Percentiles rank a stretch among this genome's conserved stretches.
Conservation (phyloP, 2,888 invertebrate genomes). For the Sarcophaga rosellei region DNA sequence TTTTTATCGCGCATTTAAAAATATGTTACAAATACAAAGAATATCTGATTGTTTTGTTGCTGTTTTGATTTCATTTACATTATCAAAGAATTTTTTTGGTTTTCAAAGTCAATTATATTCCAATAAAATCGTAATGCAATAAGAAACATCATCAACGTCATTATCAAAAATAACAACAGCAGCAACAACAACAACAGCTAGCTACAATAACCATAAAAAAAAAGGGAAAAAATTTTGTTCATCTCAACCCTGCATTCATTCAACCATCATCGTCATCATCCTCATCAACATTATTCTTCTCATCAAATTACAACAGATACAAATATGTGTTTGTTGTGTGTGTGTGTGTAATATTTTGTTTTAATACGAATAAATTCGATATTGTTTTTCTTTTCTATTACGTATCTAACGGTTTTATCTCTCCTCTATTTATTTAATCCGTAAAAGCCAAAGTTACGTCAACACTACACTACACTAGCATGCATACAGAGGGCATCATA, state of each 20-base stretch:
- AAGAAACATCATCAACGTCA: constrained; percentile 29
- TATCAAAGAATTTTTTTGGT: constrained; percentile 65
- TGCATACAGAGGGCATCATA: not conserved
- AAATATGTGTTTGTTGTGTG: constrained; percentile 51
- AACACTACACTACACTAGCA: constrained; percentile 47
- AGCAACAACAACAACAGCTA: not conserved
- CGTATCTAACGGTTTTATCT: constrained; percentile 74
- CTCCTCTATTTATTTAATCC: constrained; percentile 74
- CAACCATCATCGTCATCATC: constrained; percentile 11
- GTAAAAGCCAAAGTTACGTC: constrained; percentile 76
- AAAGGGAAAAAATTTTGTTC: constrained; percentile 16
- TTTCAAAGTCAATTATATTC: constrained; percentile 79
- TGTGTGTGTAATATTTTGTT: constrained; percentile 40
- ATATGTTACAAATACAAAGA: constrained; percentile 15
- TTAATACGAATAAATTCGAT: constrained; percentile 46
- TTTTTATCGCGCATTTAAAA: not conserved
- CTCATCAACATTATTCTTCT: constrained; percentile 43
- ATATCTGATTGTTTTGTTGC: constrained; percentile 75
- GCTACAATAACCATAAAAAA: not conserved
- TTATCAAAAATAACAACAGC: constrained; percentile 22
- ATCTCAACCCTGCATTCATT: not conserved
- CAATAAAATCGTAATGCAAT: constrained; percentile 74
- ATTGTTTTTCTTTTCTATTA: constrained; percentile 27
- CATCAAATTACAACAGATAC: constrained; percentile 60
- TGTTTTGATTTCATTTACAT: constrained; percentile 41